These are phyloP conservation scores for human (Homo sapiens) DNA, from an alignment of 2,113 vertebrate genomes.

Conservation along the genomic window DNA sequence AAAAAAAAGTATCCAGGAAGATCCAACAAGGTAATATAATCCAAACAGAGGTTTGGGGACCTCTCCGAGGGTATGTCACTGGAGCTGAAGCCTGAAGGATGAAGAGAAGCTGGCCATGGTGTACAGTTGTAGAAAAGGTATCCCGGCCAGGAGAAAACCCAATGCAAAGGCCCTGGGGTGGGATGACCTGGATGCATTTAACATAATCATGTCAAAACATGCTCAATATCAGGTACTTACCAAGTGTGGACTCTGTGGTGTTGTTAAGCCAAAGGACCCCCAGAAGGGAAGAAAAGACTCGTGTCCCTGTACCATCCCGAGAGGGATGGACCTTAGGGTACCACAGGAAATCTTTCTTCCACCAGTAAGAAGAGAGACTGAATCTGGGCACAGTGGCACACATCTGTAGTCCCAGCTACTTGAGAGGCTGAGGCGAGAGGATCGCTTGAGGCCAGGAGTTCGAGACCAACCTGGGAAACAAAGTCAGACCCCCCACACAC, in stretches of 20 bases:
- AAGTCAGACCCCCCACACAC: too few relatives aligned
- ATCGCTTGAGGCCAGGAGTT: too few relatives aligned
- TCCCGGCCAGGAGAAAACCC: background rate
- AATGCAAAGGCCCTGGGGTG: background rate
- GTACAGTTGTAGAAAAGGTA: background rate
- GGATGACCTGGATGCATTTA: background rate
- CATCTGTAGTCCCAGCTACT: too few relatives aligned
- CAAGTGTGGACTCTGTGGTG: background rate
- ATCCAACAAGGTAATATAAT: background rate
- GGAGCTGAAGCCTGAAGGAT: background rate
- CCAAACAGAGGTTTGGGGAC: background rate
- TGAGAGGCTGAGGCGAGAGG: too few relatives aligned
- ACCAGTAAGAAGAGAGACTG: slow-evolving; percentile 61
- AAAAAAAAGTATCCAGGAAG: background rate
- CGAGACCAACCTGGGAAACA: too few relatives aligned
- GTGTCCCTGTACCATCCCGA: background rate
- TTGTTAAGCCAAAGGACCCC: background rate
- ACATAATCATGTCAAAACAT: background rate
- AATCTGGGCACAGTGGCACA: too few relatives aligned
- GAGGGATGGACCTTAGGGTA: background rate
- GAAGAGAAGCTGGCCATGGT: background rate
- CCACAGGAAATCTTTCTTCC: background rate
- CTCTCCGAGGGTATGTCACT: background rate
- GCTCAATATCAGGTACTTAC: background rate
- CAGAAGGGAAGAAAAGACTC: background rate